Evolutionary conservation across 2,113 vertebrate genomes (phyloP), one percentile per base, ranked within the genome.

Genomic region (Phaetusa simplex): DNA sequence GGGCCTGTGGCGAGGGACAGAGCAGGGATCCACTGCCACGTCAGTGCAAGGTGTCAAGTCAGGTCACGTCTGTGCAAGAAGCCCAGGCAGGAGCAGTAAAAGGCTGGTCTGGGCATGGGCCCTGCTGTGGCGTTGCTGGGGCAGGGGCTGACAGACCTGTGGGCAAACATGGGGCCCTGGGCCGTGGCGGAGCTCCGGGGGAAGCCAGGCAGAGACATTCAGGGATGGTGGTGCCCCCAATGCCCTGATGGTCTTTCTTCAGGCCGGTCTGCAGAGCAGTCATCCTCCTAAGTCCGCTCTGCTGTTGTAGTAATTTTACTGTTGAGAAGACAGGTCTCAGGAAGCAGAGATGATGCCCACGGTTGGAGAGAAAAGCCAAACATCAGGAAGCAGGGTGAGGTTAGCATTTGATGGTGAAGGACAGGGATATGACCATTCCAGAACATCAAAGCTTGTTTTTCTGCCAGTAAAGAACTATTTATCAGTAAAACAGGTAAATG

Each of bases 51-150:
- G 34, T 47, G 56, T 6, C 11, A 13, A 5, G 18, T 53, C 22
- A 6, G 50, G 30, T 11, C 29, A 12, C 1, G 1, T 12, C 21
- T 2, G 0, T 19, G 29, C 0, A 3, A 49, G 70, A 45, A 36
- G 27, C 17, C 21, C 17, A 12, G 45, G 20, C 14, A 7, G 38
- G 38, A 36, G 7, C 2, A 16, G 22, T 14, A 43, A 5, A 8
- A 4, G 40, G 14, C 61, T 36, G 38, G 11, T 24, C 7, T 26
- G 53, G 19, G 40, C 23, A 11, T 0, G 1, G 47, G 30, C 6
- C 13, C 42, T 61, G 32, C 26, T 24, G 19, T 26, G 47, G n/a
- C 2, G 0, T 38, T 0, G 5, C 61, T 16, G 69, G 19, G 42
- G 21, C 8, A 20, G 20, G 38, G 42, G 2, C 59, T 43, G 38